phyloP scores from a whole-genome alignment of 2,113 vertebrate species.

The Saimiri boliviensis region DNA sequence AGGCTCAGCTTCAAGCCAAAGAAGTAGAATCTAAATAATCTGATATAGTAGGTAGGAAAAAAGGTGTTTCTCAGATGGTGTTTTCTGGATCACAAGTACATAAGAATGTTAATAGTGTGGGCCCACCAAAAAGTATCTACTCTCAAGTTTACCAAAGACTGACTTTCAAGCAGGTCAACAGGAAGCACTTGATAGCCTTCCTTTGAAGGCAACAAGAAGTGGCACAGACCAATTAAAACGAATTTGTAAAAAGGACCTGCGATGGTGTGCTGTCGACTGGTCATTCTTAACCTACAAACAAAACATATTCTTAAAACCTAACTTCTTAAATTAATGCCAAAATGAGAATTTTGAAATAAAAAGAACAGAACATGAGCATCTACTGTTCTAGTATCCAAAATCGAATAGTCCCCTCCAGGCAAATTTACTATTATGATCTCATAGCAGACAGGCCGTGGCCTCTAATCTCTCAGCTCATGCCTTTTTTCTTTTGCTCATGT shows the following conservation, averaged over 20 bases:
- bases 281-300: slow-evolving; percentile 11
- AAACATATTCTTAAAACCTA: neutral
- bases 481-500: slow-evolving; percentile 66
- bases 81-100: neutral
- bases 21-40: neutral
- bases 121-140: neutral
- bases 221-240: neutral
- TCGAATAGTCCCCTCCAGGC: neutral
- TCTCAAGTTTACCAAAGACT: neutral
- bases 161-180: neutral
- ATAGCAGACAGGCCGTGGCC: slow-evolving; percentile 56
- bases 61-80: neutral
- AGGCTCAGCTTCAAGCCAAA: neutral
- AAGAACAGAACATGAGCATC: neutral
- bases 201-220: neutral
- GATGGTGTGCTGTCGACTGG: neutral
- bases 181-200: neutral
- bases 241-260: neutral
- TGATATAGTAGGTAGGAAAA: neutral
- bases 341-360: neutral
- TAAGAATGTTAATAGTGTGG: neutral
- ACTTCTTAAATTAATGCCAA: slow-evolving; percentile 8
- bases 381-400: neutral
- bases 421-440: slow-evolving; percentile 45
- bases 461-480: slow-evolving; percentile 62